phyloP scores from a whole-genome alignment of 2,113 vertebrate genomes.

The Eurypyga helias region DNA sequence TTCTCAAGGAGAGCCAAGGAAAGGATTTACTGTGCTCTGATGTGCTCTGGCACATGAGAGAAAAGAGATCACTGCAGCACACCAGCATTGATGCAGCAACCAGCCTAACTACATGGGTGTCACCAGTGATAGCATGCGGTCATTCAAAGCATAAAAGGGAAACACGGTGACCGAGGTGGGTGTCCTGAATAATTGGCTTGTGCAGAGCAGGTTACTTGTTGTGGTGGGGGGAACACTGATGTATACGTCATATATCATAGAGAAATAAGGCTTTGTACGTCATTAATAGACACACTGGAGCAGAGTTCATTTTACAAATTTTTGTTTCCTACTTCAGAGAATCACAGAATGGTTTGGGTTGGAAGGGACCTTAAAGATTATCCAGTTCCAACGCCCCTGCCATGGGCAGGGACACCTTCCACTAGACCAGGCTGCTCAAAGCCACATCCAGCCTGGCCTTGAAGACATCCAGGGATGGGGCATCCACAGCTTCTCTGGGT shows the following conservation, averaged over 20 bases:
- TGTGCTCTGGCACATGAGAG: neutral
- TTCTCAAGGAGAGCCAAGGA: neutral
- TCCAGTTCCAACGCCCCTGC: too few relatives aligned
- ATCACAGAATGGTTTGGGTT: too few relatives aligned
- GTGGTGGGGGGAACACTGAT: neutral
- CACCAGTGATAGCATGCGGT: fast-evolving
- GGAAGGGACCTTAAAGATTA: too few relatives aligned
- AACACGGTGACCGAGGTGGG: neutral
- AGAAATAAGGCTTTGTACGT: neutral
- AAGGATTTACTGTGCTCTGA: neutral
- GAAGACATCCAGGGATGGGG: too few relatives aligned
- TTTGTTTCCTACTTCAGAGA: neutral
- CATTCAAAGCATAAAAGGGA: neutral
- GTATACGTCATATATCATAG: neutral
- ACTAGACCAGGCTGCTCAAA: too few relatives aligned
- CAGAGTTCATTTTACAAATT: neutral
- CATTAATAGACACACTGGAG: neutral
- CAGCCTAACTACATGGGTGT: neutral
- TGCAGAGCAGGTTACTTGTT: neutral
- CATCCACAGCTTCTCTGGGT: too few relatives aligned
- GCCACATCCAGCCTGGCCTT: too few relatives aligned
- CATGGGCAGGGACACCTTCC: too few relatives aligned
- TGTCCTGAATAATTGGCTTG: neutral
- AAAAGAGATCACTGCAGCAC: neutral
- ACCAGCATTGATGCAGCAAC: fast-evolving